phyloP scores from a whole-genome alignment of 2,888 invertebrate genomes.

The Pachymerium ferrugineum region DNA sequence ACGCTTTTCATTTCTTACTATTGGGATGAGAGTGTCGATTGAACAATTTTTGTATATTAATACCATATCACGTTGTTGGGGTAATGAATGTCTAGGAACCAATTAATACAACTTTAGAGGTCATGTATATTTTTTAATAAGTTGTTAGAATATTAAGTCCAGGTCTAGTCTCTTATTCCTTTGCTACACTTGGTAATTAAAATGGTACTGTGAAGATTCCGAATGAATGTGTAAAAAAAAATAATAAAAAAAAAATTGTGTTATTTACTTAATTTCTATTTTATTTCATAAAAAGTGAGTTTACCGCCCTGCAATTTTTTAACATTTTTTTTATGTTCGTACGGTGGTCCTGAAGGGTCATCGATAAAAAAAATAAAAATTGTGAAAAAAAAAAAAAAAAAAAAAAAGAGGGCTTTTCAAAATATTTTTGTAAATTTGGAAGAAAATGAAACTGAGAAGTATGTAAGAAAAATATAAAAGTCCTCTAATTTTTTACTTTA shows the following conservation, averaged over 20 bases:
- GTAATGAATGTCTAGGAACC: neutral
- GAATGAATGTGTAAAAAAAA: neutral
- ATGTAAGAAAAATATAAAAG: too few relatives aligned
- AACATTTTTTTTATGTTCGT: too few relatives aligned
- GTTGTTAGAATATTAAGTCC: neutral
- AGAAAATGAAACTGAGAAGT: too few relatives aligned
- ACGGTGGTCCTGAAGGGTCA: too few relatives aligned
- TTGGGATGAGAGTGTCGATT: neutral
- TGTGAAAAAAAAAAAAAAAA: too few relatives aligned
- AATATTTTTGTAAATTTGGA: too few relatives aligned
- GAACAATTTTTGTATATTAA: neutral
- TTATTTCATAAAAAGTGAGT: too few relatives aligned
- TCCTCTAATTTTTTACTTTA: too few relatives aligned
- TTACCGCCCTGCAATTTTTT: too few relatives aligned
- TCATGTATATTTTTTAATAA: constrained; percentile 7
- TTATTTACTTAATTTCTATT: neutral
- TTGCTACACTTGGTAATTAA: neutral
- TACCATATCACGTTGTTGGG: neutral
- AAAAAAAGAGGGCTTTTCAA: too few relatives aligned
- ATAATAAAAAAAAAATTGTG: neutral
- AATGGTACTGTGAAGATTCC: neutral
- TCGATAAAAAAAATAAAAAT: too few relatives aligned
- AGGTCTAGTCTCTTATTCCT: neutral
- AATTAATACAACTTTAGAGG: neutral
- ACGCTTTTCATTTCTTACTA: neutral